Evolutionary conservation across 2,888 invertebrate species (phyloP).

Genomic region (Epicampocera succincta): DNA sequence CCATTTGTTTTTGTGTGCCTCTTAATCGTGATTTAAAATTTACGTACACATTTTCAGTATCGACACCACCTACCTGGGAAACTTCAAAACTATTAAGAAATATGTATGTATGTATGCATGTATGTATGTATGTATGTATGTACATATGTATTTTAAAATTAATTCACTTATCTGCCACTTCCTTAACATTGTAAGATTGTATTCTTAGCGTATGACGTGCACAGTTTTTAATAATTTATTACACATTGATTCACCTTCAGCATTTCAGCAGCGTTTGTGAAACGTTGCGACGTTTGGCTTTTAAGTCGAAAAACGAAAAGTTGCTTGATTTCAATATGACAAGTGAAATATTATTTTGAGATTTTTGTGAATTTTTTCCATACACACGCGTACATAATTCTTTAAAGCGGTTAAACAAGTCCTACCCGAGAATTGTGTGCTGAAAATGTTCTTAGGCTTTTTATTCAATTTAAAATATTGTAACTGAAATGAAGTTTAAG

Average conservation of each 20-base stretch:
- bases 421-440: neutral
- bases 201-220: too few relatives aligned
- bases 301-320: conserved; percentile 51
- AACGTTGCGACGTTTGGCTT: conserved; percentile 3
- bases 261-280: neutral
- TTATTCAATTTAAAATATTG: conserved; percentile 35
- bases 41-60: too few relatives aligned
- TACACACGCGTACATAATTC: too few relatives aligned
- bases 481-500: conserved; percentile 68
- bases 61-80: too few relatives aligned
- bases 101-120: too few relatives aligned
- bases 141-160: too few relatives aligned
- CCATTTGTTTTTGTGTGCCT: too few relatives aligned
- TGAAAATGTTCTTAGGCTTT: neutral
- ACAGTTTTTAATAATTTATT: conserved; percentile 24
- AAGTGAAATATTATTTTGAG: conserved; percentile 32
- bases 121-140: too few relatives aligned
- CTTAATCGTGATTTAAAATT: too few relatives aligned
- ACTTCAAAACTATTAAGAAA: too few relatives aligned
- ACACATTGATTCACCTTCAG: conserved; percentile 53
- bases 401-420: conserved; percentile 18
- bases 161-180: too few relatives aligned
- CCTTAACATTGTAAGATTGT: too few relatives aligned
- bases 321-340: conserved; percentile 45
- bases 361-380: neutral